Base-by-base conservation (phyloP, 2,888 invertebrate species). In the Cecidostiba fungosa region DNA sequence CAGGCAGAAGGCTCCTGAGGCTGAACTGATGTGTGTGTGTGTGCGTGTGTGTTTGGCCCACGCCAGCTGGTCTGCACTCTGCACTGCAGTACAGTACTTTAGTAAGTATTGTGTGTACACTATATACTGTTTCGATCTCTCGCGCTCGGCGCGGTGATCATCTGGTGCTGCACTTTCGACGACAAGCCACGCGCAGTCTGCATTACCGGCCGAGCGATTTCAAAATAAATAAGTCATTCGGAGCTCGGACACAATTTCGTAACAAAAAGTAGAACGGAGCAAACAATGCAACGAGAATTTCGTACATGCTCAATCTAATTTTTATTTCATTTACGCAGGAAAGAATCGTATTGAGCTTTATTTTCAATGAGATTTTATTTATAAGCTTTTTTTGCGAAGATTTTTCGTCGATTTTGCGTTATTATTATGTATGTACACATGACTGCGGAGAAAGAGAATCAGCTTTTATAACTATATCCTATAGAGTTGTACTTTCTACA, bases 61-160 rank as follows among this genome's bases (percentile, higher is more conserved):
- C 72, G 82, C 84, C 86, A 86, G 86, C 86, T 86, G 86, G 86
- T 76, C 82, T n/a, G n/a, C n/a, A n/a, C n/a, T n/a, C n/a, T n/a
- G n/a, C n/a, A n/a, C n/a, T n/a, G n/a, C n/a, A n/a, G n/a, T n/a
- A n/a, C n/a, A n/a, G n/a, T n/a, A n/a, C n/a, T n/a, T n/a, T n/a
- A n/a, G n/a, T n/a, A n/a, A n/a, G n/a, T 73, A 14, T 26, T 10
- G 14, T 43, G 43, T 29, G 39, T 59, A 5, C 16, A 59, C 12
- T 1, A n/a, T 43, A 19, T 19, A 78, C 26, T 23, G 54, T 70
- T 36, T 43, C 43, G 72, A 39, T 72, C 12, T 72, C 43, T 72
- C 72, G n/a, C 72, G n/a, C n/a, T n/a, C n/a, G n/a, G n/a, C n/a
- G 72, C 19, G 32, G 12, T 36, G 54, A 74, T 74, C 74, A 74